These are phyloP conservation scores for Tapirus terrestris DNA, from an alignment of 2,113 vertebrate species.

Conservation along the genomic window DNA sequence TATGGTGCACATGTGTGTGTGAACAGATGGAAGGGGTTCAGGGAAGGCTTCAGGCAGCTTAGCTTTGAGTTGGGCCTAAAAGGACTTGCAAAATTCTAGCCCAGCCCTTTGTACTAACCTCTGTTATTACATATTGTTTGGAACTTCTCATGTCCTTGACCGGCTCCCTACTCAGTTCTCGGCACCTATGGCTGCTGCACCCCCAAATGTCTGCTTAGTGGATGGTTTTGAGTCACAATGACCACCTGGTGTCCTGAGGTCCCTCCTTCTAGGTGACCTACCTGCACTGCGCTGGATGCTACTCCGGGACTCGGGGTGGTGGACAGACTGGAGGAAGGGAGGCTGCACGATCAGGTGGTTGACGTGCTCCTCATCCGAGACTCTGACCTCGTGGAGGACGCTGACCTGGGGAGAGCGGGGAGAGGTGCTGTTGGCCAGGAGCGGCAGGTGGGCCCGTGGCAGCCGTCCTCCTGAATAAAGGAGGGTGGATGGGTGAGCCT, in stretches of 20 bases:
- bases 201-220: background rate
- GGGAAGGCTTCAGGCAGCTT: background rate
- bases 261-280: conserved; percentile 68
- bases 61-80: background rate
- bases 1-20: fast-evolving
- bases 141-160: background rate
- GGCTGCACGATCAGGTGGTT: conserved; percentile 92
- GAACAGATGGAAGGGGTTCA: background rate
- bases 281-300: conserved; percentile 88
- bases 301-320: conserved; percentile 86
- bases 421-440: background rate
- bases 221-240: background rate
- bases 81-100: background rate
- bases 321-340: conserved; percentile 93
- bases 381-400: conserved; percentile 91
- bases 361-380: conserved; percentile 88
- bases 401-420: conserved; percentile 88
- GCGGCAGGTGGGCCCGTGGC: background rate
- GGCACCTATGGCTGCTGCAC: background rate
- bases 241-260: background rate
- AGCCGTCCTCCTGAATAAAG: background rate
- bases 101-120: background rate
- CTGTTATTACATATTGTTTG: background rate
- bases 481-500: background rate
- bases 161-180: background rate